Base-by-base conservation (phyloP, 92 coral and sea anemone genomes). In the Paramuricea clavata region DNA sequence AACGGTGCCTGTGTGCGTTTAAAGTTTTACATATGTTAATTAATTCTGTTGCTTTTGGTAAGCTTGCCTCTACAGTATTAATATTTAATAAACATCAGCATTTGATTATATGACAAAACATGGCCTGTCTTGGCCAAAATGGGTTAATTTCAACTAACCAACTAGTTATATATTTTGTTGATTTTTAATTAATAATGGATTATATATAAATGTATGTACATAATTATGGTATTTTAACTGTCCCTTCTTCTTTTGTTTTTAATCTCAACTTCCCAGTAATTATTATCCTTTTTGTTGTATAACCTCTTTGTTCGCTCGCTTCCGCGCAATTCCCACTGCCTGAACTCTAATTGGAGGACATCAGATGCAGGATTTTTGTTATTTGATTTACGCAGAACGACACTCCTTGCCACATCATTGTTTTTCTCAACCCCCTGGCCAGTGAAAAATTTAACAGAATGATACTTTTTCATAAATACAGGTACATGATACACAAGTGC, bases 361-460 rank as follows among this genome's bases (percentile, higher is more conserved):
- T 65, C 72, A 2, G 72, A 27, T 65, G 72, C 72, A 2, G 72
- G 41, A 16, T 65, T 32, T 32, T 26, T 32, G 6, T 65, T 69
- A 43, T 69, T 69, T 69, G 76, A 69, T 69, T 69, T 69, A 12
- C 22, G 44, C 50, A 56, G 17, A 76, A 90, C 89, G 17, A 72
- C 41, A 57, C 32, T 83, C 49, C 86, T 72, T n/a, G 91, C 88
- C 47, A 82, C 83, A 57, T 82, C 91, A 36, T 86, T 87, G 71
- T 91, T 85, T 76, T 90, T 91, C 64, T 88, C 90, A n/a, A 88
- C 90, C 56, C 92, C 94, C 69, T 91, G 92, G 47, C 88, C 92
- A 17, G 92, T 83, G 64, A 88, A 88, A 32, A 88, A 36, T 85
- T 91, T 85, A 33, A 89, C 74, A 7, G 90, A 32, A 26, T 86